Percentiles rank a stretch among this genome's conserved stretches.
phyloP scores from a whole-genome alignment of 2,797 vertebrate genomes.

The Acropternis orthonyx region DNA sequence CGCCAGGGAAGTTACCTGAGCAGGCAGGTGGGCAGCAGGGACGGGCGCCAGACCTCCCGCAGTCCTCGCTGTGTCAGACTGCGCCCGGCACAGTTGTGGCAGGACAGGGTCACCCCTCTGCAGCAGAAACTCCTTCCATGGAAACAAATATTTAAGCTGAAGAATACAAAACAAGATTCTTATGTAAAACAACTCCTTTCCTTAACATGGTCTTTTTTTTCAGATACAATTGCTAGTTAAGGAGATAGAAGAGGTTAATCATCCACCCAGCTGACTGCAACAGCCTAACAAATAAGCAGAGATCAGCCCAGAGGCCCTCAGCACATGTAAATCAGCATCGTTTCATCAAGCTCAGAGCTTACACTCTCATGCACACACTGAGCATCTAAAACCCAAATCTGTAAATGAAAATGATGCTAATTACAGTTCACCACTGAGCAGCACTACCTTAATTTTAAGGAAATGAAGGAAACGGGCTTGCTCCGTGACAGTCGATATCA shows the following conservation, averaged over 20 bases:
- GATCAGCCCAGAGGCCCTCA: slow-evolving; percentile 35
- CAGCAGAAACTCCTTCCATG: not conserved
- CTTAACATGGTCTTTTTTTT: not conserved
- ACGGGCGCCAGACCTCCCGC: not conserved
- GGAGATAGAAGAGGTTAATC: slow-evolving; percentile 44
- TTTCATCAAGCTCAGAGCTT: slow-evolving; percentile 49
- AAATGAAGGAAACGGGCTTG: slow-evolving; percentile 51
- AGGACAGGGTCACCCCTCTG: not conserved
- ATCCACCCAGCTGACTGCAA: not conserved
- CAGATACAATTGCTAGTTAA: not conserved
- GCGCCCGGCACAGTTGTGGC: not conserved
- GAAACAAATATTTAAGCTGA: not conserved
- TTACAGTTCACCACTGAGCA: slow-evolving; percentile 46
- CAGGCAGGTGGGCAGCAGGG: not conserved
- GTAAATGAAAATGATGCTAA: slow-evolving; percentile 66
- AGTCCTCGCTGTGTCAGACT: fast-evolving
- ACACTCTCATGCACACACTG: slow-evolving; percentile 1
- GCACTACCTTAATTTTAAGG: slow-evolving; percentile 55
- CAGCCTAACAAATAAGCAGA: slow-evolving; percentile 15
- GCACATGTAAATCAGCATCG: slow-evolving; percentile 33
- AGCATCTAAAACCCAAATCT: slow-evolving; percentile 45
- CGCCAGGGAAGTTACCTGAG: not conserved
- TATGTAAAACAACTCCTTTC: not conserved
- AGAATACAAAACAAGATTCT: not conserved
- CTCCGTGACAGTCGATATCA: slow-evolving; percentile 5